Evolutionary conservation across 2,113 vertebrate genomes (phyloP), one percentile per base, ranked within the genome.

Genomic region (Setophaga kirtlandii): DNA sequence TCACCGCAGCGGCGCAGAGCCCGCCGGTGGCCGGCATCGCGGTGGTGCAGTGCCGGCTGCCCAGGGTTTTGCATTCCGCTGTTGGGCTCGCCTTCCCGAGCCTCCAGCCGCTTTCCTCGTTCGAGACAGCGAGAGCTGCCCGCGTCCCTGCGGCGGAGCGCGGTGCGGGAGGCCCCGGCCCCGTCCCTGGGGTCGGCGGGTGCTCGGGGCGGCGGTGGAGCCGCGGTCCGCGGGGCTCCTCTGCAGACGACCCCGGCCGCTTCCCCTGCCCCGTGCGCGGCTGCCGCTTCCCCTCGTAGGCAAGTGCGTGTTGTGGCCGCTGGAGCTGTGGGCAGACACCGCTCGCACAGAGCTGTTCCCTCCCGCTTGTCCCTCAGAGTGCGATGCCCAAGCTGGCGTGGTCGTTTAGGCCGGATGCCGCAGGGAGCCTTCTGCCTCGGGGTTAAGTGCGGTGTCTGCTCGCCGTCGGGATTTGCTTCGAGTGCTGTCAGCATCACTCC

Each of bases 341-440:
- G 0, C 10, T 24, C 5, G 0, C 7, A 3, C 13, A 0, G 47
- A 39, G 44, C 28, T 0, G 2, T 3, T 23, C 16, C 16, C 8
- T 33, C 14, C 14, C 2, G 19, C 17, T 39, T 11, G 5, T 4
- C 3, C 11, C 2, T 6, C 4, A 0, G 46, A 7, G 50, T 0
- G 77, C 19, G 20, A 0, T 15, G 42, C 37, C 42, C 46, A 1
- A 2, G 46, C 6, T 13, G 58, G 23, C 13, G 22, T 5, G 27
- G 24, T 0, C 22, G 0, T 2, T 55, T 30, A 15, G 63, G 27
- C 8, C 14, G 15, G 35, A 3, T 22, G 39, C 2, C 3, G 52
- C n/a, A 2, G 63, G 49, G 15, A 6, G 4, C 37, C 10, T 9
- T 1, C 15, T 17, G 6, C 8, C 41, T 27, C 9, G 3, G 27